phyloP scores from a whole-genome alignment of 2,113 vertebrate genomes.

The Harpagus bidentatus region DNA sequence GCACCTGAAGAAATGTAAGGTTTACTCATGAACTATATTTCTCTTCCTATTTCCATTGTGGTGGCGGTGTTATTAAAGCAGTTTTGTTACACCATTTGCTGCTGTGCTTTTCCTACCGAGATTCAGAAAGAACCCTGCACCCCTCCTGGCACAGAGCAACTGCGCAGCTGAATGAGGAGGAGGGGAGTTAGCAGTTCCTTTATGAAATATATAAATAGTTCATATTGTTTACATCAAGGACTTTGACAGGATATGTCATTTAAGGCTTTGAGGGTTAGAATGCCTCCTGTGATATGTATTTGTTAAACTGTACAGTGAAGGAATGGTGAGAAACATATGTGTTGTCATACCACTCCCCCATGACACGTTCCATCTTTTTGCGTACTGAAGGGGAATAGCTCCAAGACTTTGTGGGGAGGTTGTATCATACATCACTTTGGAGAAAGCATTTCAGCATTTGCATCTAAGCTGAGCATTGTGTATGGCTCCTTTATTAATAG shows the following conservation, averaged over 20 bases:
- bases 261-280: not conserved
- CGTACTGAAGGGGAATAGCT: not conserved
- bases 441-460: not conserved
- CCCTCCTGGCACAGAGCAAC: not conserved
- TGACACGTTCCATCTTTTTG: conserved; percentile 12
- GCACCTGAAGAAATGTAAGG: not conserved
- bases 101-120: not conserved
- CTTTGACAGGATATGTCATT: not conserved
- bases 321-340: conserved; percentile 39
- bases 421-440: not conserved
- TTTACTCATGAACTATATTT: not conserved
- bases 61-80: not conserved
- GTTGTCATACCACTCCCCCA: conserved; percentile 14
- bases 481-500: not conserved
- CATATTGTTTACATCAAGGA: not conserved
- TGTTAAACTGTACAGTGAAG: conserved; percentile 1
- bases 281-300: not conserved
- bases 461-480: not conserved
- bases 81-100: not conserved
- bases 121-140: not conserved
- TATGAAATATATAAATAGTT: not conserved
- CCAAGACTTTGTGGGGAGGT: not conserved
- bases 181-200: not conserved
- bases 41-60: not conserved
- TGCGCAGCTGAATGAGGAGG: not conserved